A percentile compares a stretch with the other conserved stretches of the same genome.
phyloP scores from a whole-genome alignment of 2,113 vertebrate species.

The Notarius quadriscutis region DNA sequence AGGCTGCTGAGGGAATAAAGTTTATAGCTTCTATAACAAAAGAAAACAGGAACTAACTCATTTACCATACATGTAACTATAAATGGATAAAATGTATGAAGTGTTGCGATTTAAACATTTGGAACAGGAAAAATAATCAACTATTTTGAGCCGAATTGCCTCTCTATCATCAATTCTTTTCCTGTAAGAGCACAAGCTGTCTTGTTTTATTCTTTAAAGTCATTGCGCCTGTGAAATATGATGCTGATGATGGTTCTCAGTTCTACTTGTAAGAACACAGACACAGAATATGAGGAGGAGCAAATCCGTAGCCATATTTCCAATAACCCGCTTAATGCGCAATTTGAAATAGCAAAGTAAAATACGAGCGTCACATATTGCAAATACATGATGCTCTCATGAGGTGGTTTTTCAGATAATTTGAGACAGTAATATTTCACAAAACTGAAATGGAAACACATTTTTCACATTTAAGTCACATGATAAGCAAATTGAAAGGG shows the following conservation, averaged over 20 bases:
- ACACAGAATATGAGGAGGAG: not conserved
- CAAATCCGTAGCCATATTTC: not conserved
- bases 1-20: not conserved
- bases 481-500: no score
- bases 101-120: not conserved
- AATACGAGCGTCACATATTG: no score
- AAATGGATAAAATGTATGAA: not conserved
- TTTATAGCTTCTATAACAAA: not conserved
- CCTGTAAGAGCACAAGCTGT: not conserved
- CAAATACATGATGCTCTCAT: no score
- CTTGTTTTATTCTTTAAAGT: not conserved
- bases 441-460: no score
- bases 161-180: not conserved
- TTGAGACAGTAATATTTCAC: no score
- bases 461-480: no score
- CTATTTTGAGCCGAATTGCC: not conserved
- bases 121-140: not conserved
- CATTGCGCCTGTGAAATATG: not conserved
- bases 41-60: not conserved
- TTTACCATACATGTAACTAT: not conserved
- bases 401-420: no score
- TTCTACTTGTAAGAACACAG: no score
- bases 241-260: not conserved
- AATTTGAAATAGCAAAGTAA: no score
- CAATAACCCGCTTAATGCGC: no score